These are phyloP conservation scores for Gallinago nigripennis DNA, from an alignment of 2,797 vertebrate genomes.

Conservation along the genomic window DNA sequence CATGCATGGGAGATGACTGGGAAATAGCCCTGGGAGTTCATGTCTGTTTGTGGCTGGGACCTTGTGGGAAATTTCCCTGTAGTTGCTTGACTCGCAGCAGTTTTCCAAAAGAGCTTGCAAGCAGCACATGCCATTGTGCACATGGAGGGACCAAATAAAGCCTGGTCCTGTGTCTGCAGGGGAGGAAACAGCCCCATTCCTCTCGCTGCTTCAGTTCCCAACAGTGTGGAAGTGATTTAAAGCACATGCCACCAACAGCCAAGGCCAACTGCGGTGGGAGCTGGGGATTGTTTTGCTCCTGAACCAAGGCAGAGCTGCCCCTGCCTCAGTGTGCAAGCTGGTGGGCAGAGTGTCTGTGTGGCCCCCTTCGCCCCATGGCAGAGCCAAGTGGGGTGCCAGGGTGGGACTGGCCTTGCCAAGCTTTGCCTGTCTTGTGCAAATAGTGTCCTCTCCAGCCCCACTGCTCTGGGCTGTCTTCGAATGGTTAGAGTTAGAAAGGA, in stretches of 20 bases:
- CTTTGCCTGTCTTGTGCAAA: rapidly evolving
- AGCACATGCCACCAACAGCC: not conserved
- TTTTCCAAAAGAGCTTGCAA: not conserved
- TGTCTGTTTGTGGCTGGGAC: not conserved
- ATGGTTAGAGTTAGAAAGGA: not conserved
- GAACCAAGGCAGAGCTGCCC: not conserved
- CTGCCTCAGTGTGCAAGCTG: not conserved
- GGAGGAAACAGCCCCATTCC: not conserved
- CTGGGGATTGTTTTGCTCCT: not conserved
- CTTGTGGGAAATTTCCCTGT: not conserved
- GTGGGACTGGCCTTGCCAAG: not conserved
- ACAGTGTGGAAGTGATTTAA: not conserved
- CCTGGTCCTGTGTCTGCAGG: not conserved
- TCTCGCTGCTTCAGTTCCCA: not conserved
- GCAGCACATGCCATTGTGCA: not conserved
- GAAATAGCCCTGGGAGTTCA: not conserved
- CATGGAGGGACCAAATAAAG: not conserved
- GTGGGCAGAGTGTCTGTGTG: too few species aligned
- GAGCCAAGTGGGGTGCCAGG: not conserved
- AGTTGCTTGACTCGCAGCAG: not conserved
- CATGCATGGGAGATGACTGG: not conserved
- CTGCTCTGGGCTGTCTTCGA: not conserved
- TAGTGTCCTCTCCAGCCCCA: not conserved
- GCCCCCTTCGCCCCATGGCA: not conserved
- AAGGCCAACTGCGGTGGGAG: not conserved